These are phyloP conservation scores for Phymorhynchus buccinoides DNA, from an alignment of 1,140 invertebrate species.

Conservation along the genomic window DNA sequence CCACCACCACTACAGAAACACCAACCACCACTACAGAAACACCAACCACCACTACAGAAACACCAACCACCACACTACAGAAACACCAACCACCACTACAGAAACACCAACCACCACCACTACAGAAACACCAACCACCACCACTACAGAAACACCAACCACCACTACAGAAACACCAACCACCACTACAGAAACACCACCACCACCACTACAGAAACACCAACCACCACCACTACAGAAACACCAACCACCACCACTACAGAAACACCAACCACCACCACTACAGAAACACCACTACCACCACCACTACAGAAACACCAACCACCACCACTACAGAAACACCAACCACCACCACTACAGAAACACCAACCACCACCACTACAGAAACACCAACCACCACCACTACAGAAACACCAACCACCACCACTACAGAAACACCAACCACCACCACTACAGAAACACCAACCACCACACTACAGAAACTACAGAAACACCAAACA, in stretches of 20 bases:
- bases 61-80: not conserved
- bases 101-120: not conserved
- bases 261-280: constrained; percentile 20
- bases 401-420: constrained; percentile 5
- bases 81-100: not conserved
- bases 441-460: not conserved
- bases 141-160: not conserved
- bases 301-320: not conserved
- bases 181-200: not conserved
- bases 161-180: not conserved
- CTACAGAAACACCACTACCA: constrained; percentile 8
- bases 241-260: not conserved
- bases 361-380: constrained; percentile 3
- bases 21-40: not conserved
- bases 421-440: constrained; percentile 16
- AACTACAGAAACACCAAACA: too few species aligned
- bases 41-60: not conserved
- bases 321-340: not conserved
- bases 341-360: not conserved
- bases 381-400: too few species aligned
- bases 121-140: not conserved
- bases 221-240: not conserved
- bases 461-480: too few species aligned
- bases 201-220: not conserved
- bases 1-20: too few species aligned